Evolutionary conservation across 2,113 vertebrate genomes (phyloP).

Genomic region (Herpailurus yagouaroundi): DNA sequence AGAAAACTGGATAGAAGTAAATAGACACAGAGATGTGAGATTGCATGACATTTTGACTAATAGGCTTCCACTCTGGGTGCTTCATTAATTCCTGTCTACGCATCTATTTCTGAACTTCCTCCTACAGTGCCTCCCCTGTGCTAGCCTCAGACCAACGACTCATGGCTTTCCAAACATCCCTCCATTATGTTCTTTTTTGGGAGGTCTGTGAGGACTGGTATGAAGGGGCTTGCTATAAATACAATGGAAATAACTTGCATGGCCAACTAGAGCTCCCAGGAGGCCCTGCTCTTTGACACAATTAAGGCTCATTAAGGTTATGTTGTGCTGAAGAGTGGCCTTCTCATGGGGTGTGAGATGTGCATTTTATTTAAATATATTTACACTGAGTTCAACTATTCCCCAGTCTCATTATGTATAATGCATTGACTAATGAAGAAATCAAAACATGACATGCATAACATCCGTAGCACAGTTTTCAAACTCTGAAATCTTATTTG

Average conservation of each 20-base stretch:
- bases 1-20: not conserved
- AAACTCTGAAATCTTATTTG: not conserved
- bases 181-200: not conserved
- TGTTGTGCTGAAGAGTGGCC: not conserved
- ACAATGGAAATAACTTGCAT: not conserved
- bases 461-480: not conserved
- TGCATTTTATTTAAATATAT: not conserved
- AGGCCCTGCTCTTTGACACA: not conserved
- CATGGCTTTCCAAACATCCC: not conserved
- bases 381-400: not conserved
- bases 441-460: not conserved
- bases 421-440: not conserved
- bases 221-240: not conserved
- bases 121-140: rapidly evolving
- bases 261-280: not conserved
- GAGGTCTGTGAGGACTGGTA: not conserved
- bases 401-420: not conserved
- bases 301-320: not conserved
- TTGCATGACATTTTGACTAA: too few species aligned
- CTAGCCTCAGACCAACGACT: not conserved
- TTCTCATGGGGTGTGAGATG: not conserved
- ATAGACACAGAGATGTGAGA: not conserved
- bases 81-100: not conserved
- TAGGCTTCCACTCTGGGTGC: not conserved
- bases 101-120: not conserved